These are phyloP conservation scores for Babyrousa celebensis DNA, from an alignment of 2,797 vertebrate species.

Conservation along the genomic window DNA sequence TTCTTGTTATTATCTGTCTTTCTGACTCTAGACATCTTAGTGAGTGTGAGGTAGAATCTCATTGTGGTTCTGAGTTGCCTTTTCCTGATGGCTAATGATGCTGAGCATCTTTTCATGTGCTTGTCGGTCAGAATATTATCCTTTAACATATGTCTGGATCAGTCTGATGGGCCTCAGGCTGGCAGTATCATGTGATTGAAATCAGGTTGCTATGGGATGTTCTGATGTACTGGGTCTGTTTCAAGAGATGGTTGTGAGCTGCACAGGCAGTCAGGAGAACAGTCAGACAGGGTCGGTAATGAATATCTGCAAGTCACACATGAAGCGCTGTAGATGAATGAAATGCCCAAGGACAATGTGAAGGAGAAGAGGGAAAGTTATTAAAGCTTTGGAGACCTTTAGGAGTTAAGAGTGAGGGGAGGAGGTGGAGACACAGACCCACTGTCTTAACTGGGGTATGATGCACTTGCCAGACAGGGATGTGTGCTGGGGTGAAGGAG, in stretches of 20 bases:
- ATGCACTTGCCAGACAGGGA: background rate
- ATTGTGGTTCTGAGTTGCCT: background rate
- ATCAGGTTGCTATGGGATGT: background rate
- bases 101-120: background rate
- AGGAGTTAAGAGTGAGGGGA: background rate
- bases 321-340: background rate
- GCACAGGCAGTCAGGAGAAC: background rate
- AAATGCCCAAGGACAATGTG: background rate
- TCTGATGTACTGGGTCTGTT: background rate
- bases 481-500: too few relatives aligned
- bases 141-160: background rate
- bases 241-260: background rate
- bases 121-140: background rate
- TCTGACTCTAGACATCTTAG: background rate
- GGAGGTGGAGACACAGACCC: background rate
- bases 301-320: background rate
- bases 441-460: too few relatives aligned
- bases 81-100: background rate
- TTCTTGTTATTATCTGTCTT: background rate
- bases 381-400: background rate
- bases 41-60: background rate
- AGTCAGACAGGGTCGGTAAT: background rate
- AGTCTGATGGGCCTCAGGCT: background rate
- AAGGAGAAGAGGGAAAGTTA: background rate
- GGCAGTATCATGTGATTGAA: background rate